Evolutionary conservation across 53 echinoderm and acorn worm species (phyloP).

Genomic region (Hippasteria phrygiana): DNA sequence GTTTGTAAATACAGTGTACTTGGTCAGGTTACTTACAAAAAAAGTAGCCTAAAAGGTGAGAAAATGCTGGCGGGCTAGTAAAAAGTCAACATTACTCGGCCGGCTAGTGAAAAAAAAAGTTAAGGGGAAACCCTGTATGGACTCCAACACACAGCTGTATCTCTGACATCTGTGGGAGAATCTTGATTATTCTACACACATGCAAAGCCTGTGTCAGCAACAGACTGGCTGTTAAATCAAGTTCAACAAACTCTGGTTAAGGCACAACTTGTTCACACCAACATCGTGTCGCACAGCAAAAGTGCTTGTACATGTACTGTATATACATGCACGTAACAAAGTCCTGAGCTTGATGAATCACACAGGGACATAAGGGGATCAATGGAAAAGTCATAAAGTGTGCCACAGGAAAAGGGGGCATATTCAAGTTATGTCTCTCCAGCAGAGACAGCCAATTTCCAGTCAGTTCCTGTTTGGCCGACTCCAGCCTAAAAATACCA

Average conservation of each 20-base stretch:
- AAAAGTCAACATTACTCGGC: too few relatives aligned
- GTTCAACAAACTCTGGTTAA: neutral
- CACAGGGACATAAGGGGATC: neutral
- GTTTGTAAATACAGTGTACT: too few relatives aligned
- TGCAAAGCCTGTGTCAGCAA: neutral
- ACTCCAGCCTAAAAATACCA: slow-evolving; percentile 40
- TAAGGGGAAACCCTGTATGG: too few relatives aligned
- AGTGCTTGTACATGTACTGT: neutral
- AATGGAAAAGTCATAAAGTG: neutral
- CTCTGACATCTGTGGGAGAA: too few relatives aligned
- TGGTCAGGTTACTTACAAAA: too few relatives aligned
- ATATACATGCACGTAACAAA: neutral
- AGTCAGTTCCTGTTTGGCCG: slow-evolving; percentile 63
- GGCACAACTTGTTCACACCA: neutral
- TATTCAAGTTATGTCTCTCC: slow-evolving; percentile 27
- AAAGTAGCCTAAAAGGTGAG: too few relatives aligned
- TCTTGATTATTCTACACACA: neutral
- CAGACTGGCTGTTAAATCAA: neutral
- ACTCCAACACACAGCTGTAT: too few relatives aligned
- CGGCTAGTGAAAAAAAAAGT: too few relatives aligned
- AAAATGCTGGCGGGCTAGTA: too few relatives aligned
- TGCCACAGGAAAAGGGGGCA: slow-evolving; percentile 5
- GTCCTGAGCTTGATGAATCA: slow-evolving; percentile 28
- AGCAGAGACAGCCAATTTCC: slow-evolving; percentile 61
- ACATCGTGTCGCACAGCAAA: neutral